A percentile compares a stretch with the other conserved stretches of the same genome.
These are phyloP conservation scores for Lordiphosa andalusiaca DNA, from an alignment of 2,888 invertebrate genomes.

Conservation along the genomic window DNA sequence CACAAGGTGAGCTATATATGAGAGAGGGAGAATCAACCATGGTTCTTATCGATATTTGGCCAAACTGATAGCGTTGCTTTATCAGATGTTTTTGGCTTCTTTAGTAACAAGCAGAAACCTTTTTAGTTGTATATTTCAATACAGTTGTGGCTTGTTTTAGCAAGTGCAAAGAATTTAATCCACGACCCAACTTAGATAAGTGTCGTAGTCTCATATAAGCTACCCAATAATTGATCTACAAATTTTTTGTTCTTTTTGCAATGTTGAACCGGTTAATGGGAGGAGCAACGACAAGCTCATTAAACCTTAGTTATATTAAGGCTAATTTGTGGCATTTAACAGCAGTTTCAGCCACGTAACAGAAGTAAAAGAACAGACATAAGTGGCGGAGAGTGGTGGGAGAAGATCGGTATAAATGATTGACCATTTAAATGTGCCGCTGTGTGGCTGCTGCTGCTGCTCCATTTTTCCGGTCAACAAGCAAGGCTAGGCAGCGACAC, in stretches of 20 bases:
- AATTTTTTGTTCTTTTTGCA: not conserved
- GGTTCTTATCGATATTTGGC: constrained; percentile 19
- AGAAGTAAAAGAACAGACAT: constrained; percentile 13
- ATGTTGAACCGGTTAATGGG: not conserved
- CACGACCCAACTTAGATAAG: constrained; percentile 42
- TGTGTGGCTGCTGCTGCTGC: constrained; percentile 35
- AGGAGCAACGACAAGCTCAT: constrained; percentile 18
- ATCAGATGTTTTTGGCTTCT: constrained; percentile 23
- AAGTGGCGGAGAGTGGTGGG: constrained; percentile 1
- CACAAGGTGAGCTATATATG: constrained; percentile 86
- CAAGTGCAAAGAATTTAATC: constrained; percentile 57
- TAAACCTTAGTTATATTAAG: constrained; percentile 24
- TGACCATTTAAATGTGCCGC: constrained; percentile 45
- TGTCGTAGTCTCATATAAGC: constrained; percentile 8
- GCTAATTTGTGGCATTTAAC: constrained; percentile 46
- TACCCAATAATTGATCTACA: constrained; percentile 1
- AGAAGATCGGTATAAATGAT: constrained; percentile 45
- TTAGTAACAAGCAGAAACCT: not conserved
- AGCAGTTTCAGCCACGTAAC: constrained; percentile 28
- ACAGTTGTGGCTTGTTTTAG: constrained; percentile 8
- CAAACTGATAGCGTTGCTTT: constrained; percentile 16
- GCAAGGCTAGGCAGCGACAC: constrained; percentile 3
- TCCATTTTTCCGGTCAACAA: constrained; percentile 54
- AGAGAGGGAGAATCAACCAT: not conserved
- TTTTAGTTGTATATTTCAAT: not conserved